Evolutionary conservation across 2,797 vertebrate species (phyloP).

Genomic region (Antennarius maculatus): DNA sequence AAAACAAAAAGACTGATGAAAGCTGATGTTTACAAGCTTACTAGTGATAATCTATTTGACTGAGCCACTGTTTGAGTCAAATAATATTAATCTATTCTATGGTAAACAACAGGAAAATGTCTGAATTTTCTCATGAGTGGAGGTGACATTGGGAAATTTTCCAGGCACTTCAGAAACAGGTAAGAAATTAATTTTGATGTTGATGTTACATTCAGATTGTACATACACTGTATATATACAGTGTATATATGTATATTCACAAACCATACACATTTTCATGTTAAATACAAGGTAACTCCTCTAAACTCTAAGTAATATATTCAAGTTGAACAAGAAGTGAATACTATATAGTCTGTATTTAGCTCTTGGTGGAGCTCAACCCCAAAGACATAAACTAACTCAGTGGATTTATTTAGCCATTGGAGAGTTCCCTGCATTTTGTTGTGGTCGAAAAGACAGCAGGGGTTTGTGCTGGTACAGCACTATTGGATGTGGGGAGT

Average conservation of each 20-base stretch:
- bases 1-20: not conserved
- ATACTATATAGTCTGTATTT: slow-evolving; percentile 34
- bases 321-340: slow-evolving; percentile 34
- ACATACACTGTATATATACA: no score
- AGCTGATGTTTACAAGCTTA: not conserved
- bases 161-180: slow-evolving; percentile 2
- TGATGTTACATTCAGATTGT: slow-evolving; percentile 5
- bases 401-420: slow-evolving; percentile 40
- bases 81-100: slow-evolving; percentile 6
- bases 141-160: not conserved
- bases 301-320: slow-evolving; percentile 32
- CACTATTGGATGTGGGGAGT: slow-evolving; percentile 57
- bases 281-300: slow-evolving; percentile 6
- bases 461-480: slow-evolving; percentile 51
- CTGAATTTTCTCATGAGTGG: not conserved
- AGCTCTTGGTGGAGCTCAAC: slow-evolving; percentile 47
- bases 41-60: slow-evolving; percentile 9
- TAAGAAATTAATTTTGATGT: slow-evolving; percentile 11
- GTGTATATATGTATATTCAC: no score
- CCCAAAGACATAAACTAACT: slow-evolving; percentile 46
- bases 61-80: not conserved
- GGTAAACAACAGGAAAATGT: not conserved
- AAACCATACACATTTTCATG: slow-evolving; percentile 14
- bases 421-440: slow-evolving; percentile 41
- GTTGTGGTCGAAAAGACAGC: slow-evolving; percentile 31